Evolutionary conservation across 2,888 invertebrate species (phyloP).

Genomic region (Apocheima hispidaria): DNA sequence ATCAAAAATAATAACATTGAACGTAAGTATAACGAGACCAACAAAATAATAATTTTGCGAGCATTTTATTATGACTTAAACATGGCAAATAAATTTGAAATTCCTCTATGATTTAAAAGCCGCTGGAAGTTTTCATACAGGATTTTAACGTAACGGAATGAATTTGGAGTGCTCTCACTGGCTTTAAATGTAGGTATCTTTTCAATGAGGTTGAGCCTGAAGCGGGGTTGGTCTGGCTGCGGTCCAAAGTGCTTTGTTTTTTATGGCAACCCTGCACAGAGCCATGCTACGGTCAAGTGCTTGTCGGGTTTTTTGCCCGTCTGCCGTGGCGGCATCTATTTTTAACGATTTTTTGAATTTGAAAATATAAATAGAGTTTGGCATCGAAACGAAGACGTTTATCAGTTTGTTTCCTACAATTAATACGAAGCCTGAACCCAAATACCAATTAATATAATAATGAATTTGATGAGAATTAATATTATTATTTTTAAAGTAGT

Average conservation of each 20-base stretch:
- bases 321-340: constrained; percentile 44
- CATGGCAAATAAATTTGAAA: constrained; percentile 16
- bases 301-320: constrained; percentile 57
- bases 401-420: not conserved
- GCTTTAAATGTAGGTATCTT: constrained; percentile 70
- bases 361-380: constrained; percentile 1
- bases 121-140: constrained; percentile 49
- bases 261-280: constrained; percentile 69
- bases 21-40: constrained; percentile 1
- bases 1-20: constrained; percentile 12
- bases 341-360: constrained; percentile 38
- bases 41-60: not conserved
- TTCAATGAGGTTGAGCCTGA: constrained; percentile 75
- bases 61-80: constrained; percentile 11
- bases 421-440: too few species aligned
- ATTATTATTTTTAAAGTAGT: too few species aligned
- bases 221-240: constrained; percentile 70
- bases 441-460: not conserved
- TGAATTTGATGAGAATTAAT: too few species aligned
- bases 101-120: constrained; percentile 24
- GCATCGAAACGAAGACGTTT: not conserved
- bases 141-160: constrained; percentile 63
- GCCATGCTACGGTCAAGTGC: constrained; percentile 71
- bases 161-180: constrained; percentile 73
- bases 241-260: constrained; percentile 81